Conservation (phyloP, 2,113 vertebrate species). For the Brachypteracias leptosomus region DNA sequence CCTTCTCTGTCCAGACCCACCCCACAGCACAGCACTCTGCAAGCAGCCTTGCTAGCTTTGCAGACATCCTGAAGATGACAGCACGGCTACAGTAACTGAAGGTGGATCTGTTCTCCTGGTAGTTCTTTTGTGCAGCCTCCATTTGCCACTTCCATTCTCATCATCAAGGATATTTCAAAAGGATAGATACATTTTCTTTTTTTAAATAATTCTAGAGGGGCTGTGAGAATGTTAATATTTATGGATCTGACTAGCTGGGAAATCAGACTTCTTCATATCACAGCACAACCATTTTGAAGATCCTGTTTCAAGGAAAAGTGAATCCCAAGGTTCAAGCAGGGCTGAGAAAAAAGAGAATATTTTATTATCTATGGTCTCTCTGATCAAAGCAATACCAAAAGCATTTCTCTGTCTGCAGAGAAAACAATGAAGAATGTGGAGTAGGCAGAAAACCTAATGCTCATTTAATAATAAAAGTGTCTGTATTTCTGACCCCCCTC, state of each 20-base stretch:
- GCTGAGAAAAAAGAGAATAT: constrained; percentile 57
- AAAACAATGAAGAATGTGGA: not conserved
- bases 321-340: constrained; percentile 33
- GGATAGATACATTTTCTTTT: not conserved
- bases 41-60: not conserved
- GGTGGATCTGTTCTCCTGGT: not conserved
- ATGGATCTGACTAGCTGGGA: constrained; percentile 18
- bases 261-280: not conserved
- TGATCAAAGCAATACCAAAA: constrained; percentile 54
- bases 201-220: not conserved
- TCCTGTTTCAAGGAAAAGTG: constrained; percentile 24
- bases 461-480: not conserved
- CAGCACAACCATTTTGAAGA: not conserved
- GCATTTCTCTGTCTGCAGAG: constrained; percentile 3
- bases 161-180: not conserved
- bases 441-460: constrained; percentile 2
- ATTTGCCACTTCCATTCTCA: not conserved
- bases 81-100: not conserved
- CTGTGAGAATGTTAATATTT: constrained; percentile 32
- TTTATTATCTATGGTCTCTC: constrained; percentile 20
- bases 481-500: not conserved
- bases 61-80: not conserved
- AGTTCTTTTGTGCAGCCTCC: not conserved
- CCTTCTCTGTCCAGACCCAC: not conserved
- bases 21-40: not conserved